Evolutionary conservation across 1,140 invertebrate species (phyloP).

Genomic region (Caenorhabditis tropicalis): DNA sequence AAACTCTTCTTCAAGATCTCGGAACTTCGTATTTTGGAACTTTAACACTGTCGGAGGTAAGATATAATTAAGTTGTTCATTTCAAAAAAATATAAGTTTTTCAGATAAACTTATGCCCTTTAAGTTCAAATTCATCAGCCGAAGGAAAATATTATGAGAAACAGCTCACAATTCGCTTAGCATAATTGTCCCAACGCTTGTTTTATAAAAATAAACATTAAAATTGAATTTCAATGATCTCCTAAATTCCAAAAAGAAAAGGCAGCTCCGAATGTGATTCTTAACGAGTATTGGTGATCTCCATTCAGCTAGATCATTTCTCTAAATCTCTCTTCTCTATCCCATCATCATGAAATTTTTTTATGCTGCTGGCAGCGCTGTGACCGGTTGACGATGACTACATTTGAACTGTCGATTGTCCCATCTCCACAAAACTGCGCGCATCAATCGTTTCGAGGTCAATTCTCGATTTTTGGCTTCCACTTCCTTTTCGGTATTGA

Average conservation of each 20-base stretch:
- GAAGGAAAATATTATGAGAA: too few species aligned
- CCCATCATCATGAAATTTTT: neutral
- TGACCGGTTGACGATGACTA: conserved; percentile 23
- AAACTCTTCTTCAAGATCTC: neutral
- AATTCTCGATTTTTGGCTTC: conserved; percentile 39
- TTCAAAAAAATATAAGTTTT: neutral
- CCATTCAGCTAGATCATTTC: neutral
- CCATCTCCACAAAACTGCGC: neutral
- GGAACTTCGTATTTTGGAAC: conserved; percentile 29
- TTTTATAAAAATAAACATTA: too few species aligned
- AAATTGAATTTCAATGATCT: too few species aligned
- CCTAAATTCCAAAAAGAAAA: too few species aligned
- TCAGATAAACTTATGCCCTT: neutral
- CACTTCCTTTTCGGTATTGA: neutral
- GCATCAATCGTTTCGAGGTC: conserved; percentile 43
- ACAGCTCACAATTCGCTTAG: too few species aligned
- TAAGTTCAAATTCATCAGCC: neutral
- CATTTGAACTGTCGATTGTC: conserved; percentile 3
- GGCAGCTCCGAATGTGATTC: too few species aligned
- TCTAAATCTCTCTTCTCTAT: neutral
- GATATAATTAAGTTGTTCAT: neutral
- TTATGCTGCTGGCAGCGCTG: conserved; percentile 1
- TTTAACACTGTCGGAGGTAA: neutral
- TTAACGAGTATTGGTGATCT: neutral
- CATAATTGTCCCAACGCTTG: too few species aligned